phyloP scores from a whole-genome alignment of 1,140 invertebrate genomes.

The Papilio dardanus region DNA sequence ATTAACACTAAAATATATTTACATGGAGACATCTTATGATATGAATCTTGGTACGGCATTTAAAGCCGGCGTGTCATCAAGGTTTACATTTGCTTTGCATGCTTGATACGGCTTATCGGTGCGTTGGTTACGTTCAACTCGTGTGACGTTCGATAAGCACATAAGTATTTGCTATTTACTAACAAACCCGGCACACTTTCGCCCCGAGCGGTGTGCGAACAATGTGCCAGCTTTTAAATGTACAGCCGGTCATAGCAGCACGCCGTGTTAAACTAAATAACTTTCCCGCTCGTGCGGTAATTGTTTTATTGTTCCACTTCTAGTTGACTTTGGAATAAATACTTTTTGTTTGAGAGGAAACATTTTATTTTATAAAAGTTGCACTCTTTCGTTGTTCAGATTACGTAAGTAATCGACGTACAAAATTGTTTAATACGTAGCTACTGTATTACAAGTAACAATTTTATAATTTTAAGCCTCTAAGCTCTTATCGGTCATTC shows the following conservation, averaged over 20 bases:
- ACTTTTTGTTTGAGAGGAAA: not conserved
- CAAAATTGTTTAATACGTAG: not conserved
- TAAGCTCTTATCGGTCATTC: not conserved
- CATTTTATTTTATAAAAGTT: not conserved
- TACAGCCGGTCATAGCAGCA: not conserved
- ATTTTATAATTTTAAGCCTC: not conserved
- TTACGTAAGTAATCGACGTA: not conserved
- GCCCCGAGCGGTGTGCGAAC: constrained; percentile 1
- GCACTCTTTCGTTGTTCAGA: not conserved
- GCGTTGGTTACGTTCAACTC: constrained; percentile 24
- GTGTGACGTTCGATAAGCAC: constrained; percentile 30
- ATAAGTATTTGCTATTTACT: constrained; percentile 36
- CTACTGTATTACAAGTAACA: not conserved
- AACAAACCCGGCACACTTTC: constrained; percentile 21
- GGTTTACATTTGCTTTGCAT: constrained; percentile 29
- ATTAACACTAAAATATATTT: constrained; percentile 10
- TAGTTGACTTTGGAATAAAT: constrained; percentile 4
- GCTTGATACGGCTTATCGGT: constrained; percentile 22
- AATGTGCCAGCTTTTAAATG: constrained; percentile 15
- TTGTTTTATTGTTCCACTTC: constrained; percentile 10
- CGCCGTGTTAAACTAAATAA: constrained; percentile 8
- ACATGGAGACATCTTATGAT: not conserved
- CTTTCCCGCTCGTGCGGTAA: not conserved
- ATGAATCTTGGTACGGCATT: constrained; percentile 9
- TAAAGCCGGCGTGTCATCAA: constrained; percentile 11